A percentile compares a stretch with the other conserved stretches of the same genome.
phyloP scores from a whole-genome alignment of 2,797 vertebrate genomes.

The Cossypha niveicapilla region DNA sequence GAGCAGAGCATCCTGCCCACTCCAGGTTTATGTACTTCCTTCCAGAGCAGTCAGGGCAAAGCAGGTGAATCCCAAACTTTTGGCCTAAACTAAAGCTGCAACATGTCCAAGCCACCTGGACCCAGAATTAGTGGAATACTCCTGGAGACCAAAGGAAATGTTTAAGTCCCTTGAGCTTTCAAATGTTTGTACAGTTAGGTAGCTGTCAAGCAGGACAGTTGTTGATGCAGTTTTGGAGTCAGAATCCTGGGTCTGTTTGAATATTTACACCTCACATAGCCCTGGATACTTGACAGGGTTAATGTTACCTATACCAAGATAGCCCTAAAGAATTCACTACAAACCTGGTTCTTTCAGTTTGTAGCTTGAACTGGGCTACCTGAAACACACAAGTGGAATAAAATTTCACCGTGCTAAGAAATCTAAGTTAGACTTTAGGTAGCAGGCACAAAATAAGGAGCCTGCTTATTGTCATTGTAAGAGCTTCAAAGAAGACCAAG shows the following conservation, averaged over 20 bases:
- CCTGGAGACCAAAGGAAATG: neutral
- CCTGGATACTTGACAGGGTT: neutral
- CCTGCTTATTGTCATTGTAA: neutral
- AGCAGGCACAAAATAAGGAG: neutral
- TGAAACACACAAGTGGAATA: neutral
- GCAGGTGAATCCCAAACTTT: neutral
- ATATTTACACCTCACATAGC: neutral
- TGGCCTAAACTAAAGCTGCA: neutral
- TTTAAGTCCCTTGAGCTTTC: neutral
- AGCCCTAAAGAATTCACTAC: neutral
- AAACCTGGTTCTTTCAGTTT: neutral
- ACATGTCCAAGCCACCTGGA: neutral
- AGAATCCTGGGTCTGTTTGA: neutral
- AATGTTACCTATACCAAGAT: neutral
- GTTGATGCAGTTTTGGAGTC: neutral
- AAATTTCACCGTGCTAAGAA: neutral
- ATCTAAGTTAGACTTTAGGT: neutral
- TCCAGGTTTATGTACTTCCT: neutral
- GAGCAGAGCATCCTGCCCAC: neutral
- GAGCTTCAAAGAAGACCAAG: neutral
- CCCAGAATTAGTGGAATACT: neutral
- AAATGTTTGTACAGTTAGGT: neutral
- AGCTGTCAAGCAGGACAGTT: neutral
- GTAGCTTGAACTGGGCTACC: neutral
- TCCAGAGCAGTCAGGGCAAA: neutral